phyloP scores from a whole-genome alignment of 2,888 invertebrate genomes.

The Apantesis nais region DNA sequence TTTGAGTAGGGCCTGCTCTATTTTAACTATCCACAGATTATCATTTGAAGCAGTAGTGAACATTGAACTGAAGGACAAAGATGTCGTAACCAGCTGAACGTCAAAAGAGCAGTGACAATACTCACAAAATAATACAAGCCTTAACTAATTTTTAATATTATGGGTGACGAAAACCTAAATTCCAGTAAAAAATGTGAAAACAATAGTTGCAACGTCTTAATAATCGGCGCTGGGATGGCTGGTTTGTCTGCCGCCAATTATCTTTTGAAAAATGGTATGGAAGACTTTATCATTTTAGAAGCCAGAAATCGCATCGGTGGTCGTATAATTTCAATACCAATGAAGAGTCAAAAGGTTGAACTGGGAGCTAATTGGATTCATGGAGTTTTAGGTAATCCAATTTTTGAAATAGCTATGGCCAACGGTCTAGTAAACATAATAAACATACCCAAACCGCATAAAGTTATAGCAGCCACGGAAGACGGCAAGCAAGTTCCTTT shows the following conservation, averaged over 20 bases:
- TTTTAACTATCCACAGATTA: conserved; percentile 2
- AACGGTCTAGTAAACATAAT: conserved; percentile 94
- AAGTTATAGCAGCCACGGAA: conserved; percentile 95
- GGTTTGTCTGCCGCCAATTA: conserved; percentile 94
- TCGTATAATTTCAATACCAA: conserved; percentile 90
- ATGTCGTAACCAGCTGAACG: conserved; percentile 74
- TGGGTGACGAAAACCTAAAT: conserved; percentile 83
- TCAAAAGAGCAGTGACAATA: conserved; percentile 67
- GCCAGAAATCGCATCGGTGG: conserved; percentile 93
- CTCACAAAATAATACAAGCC: conserved; percentile 65
- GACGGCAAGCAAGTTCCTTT: conserved; percentile 95
- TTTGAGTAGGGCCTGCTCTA: background rate
- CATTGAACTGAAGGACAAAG: conserved; percentile 38
- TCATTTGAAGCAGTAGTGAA: background rate
- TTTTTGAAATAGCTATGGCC: conserved; percentile 94
- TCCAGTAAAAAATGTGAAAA: conserved; percentile 81
- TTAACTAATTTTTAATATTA: conserved; percentile 70
- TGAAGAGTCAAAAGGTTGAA: conserved; percentile 89
- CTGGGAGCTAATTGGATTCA: conserved; percentile 97
- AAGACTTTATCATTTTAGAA: conserved; percentile 92
- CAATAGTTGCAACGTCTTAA: conserved; percentile 89
- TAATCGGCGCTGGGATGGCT: conserved; percentile 94
- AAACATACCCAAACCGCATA: conserved; percentile 94
- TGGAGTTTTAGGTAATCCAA: conserved; percentile 95
- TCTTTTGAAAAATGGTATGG: conserved; percentile 91